phyloP scores from a whole-genome alignment of 2,888 invertebrate species.

The Sarcophaga rosellei region DNA sequence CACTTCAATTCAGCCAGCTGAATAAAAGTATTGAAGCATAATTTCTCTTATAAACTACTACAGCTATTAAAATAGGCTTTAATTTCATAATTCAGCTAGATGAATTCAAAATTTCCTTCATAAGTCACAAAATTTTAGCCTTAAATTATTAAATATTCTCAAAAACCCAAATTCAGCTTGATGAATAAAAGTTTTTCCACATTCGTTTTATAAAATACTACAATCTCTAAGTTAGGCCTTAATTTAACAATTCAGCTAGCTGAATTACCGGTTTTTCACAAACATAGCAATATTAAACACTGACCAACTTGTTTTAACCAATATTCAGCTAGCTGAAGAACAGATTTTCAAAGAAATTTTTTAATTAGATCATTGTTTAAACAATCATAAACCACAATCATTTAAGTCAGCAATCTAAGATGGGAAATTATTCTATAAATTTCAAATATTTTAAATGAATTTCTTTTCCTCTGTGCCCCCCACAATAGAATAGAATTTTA shows the following conservation, averaged over 20 bases:
- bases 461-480: neutral
- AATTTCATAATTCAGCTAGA: neutral
- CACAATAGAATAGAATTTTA: conserved; percentile 35
- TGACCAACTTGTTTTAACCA: no score
- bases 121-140: neutral
- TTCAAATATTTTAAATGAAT: neutral
- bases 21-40: neutral
- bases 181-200: neutral
- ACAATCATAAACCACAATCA: no score
- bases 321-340: conserved; percentile 7
- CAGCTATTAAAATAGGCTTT: neutral
- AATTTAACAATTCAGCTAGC: no score
- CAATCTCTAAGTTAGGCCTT: no score
- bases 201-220: no score
- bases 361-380: neutral
- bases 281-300: no score
- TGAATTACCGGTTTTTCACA: no score
- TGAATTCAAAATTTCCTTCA: neutral
- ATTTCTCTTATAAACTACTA: neutral
- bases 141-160: no score
- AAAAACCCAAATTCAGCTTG: neutral
- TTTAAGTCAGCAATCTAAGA: neutral
- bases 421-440: neutral
- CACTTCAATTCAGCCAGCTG: neutral
- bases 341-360: neutral